Evolutionary conservation across 2,113 vertebrate genomes (phyloP).

Genomic region (Excalfactoria chinensis): DNA sequence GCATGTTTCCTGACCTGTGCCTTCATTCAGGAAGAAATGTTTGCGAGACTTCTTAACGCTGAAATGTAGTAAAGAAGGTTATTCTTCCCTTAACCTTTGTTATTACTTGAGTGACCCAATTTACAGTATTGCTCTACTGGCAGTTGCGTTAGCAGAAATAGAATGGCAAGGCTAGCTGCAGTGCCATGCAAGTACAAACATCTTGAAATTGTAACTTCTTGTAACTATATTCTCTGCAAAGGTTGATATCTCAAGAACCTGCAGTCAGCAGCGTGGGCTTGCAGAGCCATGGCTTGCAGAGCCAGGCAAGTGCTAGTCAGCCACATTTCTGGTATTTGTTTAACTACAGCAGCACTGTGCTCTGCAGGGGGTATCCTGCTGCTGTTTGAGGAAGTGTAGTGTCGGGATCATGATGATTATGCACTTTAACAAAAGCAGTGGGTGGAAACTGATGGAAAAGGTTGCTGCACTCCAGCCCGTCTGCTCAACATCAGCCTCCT

Average conservation of each 20-base stretch:
- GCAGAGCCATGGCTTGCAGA: not conserved
- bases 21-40: not conserved
- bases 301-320: not conserved
- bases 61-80: not conserved
- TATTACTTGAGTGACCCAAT: not conserved
- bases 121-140: rapidly evolving
- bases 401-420: not conserved
- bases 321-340: not conserved
- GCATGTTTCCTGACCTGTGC: not conserved
- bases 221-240: not conserved
- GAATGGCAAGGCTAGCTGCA: rapidly evolving
- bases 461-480: constrained; percentile 39
- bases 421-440: not conserved
- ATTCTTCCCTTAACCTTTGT: not conserved
- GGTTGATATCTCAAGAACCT: not conserved
- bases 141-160: not conserved
- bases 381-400: not conserved
- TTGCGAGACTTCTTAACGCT: not conserved
- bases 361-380: not conserved
- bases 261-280: rapidly evolving
- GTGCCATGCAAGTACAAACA: not conserved
- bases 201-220: not conserved
- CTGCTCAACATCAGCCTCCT: constrained; percentile 56
- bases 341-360: not conserved
- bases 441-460: constrained; percentile 19